A percentile compares a stretch with the other conserved stretches of the same genome.
Evolutionary conservation across 2,888 invertebrate species (phyloP).

Genomic region (Eilema depressum): DNA sequence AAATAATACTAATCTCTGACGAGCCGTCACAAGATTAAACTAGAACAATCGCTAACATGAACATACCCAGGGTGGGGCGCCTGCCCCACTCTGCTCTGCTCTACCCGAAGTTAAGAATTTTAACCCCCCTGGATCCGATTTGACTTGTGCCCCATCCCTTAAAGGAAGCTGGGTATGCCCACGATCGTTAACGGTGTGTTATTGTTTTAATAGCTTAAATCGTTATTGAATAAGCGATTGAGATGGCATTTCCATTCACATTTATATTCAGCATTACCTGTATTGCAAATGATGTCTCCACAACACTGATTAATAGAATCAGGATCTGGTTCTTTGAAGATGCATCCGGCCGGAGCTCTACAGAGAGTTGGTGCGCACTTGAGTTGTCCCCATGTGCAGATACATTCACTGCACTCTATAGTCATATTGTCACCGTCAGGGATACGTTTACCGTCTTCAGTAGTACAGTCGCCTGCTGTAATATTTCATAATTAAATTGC

Average conservation of each 20-base stretch:
- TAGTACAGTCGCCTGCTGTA: conserved; percentile 71
- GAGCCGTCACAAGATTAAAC: background rate
- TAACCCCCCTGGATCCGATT: no score
- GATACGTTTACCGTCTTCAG: conserved; percentile 69
- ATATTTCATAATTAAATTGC: conserved; percentile 18
- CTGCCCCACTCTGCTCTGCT: no score
- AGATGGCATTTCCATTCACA: conserved; percentile 12
- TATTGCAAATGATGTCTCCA: conserved; percentile 70
- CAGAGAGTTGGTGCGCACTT: conserved; percentile 69
- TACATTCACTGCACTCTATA: conserved; percentile 70
- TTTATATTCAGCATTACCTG: conserved; percentile 53
- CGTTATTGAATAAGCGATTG: conserved; percentile 7
- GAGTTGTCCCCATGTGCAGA: conserved; percentile 72
- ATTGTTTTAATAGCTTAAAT: background rate
- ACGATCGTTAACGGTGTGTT: background rate
- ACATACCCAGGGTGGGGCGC: no score
- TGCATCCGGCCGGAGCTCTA: conserved; percentile 58
- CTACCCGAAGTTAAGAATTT: no score
- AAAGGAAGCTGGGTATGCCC: no score
- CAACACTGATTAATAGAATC: conserved; percentile 66
- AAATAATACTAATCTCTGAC: background rate
- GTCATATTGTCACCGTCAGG: conserved; percentile 65
- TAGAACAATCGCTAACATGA: background rate
- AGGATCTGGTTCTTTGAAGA: conserved; percentile 5
- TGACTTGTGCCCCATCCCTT: no score